Evolutionary conservation across 2,888 invertebrate genomes (phyloP).

Genomic region (Hanleya hanleyi): DNA sequence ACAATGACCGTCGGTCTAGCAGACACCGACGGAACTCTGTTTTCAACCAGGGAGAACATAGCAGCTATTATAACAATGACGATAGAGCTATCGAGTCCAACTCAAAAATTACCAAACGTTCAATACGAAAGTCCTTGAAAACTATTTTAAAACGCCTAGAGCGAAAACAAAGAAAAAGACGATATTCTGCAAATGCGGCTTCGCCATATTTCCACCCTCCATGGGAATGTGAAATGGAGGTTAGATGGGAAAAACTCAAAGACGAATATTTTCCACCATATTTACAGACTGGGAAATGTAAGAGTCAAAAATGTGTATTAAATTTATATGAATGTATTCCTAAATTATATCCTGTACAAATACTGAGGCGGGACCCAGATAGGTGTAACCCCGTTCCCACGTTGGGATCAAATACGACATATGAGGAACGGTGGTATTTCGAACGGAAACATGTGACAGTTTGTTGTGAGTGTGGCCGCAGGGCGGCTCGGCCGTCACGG

Average conservation of each 20-base stretch:
- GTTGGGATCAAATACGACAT: conserved; percentile 50
- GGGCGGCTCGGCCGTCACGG: conserved; percentile 14
- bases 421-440: conserved; percentile 62
- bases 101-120: not conserved
- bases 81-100: too few relatives aligned
- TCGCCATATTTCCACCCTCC: conserved; percentile 44
- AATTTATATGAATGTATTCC: conserved; percentile 62
- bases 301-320: conserved; percentile 60
- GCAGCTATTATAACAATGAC: too few relatives aligned
- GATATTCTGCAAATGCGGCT: not conserved
- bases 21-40: too few relatives aligned
- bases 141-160: conserved; percentile 9
- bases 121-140: conserved; percentile 1
- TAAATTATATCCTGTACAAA: conserved; percentile 58
- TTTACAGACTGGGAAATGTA: conserved; percentile 55
- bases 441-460: conserved; percentile 52
- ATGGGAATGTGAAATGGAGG: conserved; percentile 61
- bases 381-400: conserved; percentile 63
- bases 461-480: conserved; percentile 57
- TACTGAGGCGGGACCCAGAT: conserved; percentile 58
- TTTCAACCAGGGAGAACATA: too few relatives aligned
- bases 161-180: conserved; percentile 22
- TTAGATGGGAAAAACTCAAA: conserved; percentile 46
- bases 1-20: too few relatives aligned
- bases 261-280: conserved; percentile 59